These are phyloP conservation scores for Tribolium castaneum DNA, from an alignment of 1,140 invertebrate species.

Conservation along the genomic window DNA sequence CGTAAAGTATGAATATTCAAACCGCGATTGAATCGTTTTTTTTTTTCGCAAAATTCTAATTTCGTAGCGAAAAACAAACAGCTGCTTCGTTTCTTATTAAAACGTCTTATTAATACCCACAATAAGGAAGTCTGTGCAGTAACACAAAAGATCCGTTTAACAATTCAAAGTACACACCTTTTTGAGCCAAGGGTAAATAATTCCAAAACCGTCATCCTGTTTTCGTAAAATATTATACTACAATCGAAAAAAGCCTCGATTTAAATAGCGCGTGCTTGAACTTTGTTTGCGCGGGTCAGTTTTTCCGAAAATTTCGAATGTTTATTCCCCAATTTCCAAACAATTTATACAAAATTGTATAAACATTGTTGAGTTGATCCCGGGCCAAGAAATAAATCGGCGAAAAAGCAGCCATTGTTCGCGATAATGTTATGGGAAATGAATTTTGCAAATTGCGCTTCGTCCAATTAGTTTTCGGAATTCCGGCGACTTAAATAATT, in stretches of 20 bases:
- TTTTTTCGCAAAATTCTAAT: not conserved
- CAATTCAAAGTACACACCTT: not conserved
- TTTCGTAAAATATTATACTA: not conserved
- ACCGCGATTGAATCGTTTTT: not conserved
- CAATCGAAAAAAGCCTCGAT: not conserved
- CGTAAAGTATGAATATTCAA: constrained; percentile 17
- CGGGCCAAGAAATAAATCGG: constrained; percentile 19
- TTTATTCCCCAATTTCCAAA: not conserved
- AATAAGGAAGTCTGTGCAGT: not conserved
- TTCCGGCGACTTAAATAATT: constrained; percentile 12
- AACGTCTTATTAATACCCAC: not conserved
- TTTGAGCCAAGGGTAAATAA: not conserved
- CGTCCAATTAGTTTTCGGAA: not conserved
- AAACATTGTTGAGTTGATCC: not conserved
- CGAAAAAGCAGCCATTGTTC: constrained; percentile 3
- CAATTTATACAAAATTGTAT: constrained; percentile 18
- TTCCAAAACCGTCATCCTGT: not conserved
- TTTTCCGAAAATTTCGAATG: not conserved
- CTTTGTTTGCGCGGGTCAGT: not conserved
- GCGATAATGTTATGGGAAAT: constrained; percentile 14
- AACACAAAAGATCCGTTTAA: not conserved
- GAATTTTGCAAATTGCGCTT: constrained; percentile 6
- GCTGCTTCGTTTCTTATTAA: not conserved
- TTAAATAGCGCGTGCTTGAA: not conserved
- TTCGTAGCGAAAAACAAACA: not conserved